Base-by-base conservation (phyloP, 2,888 invertebrate genomes). In the Heteromurus nitidus region DNA sequence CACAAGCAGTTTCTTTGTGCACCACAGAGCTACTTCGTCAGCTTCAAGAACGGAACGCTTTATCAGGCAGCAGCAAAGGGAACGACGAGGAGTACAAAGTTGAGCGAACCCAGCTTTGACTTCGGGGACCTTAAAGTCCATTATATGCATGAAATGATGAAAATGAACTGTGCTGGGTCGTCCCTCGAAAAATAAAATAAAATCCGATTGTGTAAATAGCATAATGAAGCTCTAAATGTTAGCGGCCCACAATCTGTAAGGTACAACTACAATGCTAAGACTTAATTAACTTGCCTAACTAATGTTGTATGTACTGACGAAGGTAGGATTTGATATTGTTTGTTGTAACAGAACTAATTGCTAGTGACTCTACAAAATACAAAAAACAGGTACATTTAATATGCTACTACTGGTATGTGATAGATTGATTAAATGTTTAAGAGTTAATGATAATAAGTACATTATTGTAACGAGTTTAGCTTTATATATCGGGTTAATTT, bases 21-120 rank as follows among this genome's bases (percentile, higher is more conserved):
- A 83, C 85, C 31, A 84, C 87, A 28, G 87, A 87, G 53, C 84
- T 87, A 68, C 76, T 87, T n/a, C 85, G 85, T n/a, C 87, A 87
- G 72, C 84, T 87, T 28, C 86, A 86, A 70, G 86, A 86, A 30
- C 69, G 82, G 18, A 85, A 85, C 65, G 82, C 80, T 7, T 70
- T 85, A 47, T 31, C 31, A 26, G 62, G 62, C 1, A 81, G 70
- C 44, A 76, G 60, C 20, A 24, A 22, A 30, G 58, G n/a, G 9
- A 62, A 53, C 30, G 73, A 73, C 1, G 80, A 80, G 7, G 60
- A 76, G 18, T 73, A 26, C 31, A 75, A 73, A 60, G 16, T 80
- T 31, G 84, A 79, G 30, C 64, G 65, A 3, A 82, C 81, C 50
- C 77, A 82, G 72, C 84, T 84, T 79, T 84, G 84, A 84, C 79